phyloP scores from a whole-genome alignment of 2,113 vertebrate species.

The Indicator indicator region DNA sequence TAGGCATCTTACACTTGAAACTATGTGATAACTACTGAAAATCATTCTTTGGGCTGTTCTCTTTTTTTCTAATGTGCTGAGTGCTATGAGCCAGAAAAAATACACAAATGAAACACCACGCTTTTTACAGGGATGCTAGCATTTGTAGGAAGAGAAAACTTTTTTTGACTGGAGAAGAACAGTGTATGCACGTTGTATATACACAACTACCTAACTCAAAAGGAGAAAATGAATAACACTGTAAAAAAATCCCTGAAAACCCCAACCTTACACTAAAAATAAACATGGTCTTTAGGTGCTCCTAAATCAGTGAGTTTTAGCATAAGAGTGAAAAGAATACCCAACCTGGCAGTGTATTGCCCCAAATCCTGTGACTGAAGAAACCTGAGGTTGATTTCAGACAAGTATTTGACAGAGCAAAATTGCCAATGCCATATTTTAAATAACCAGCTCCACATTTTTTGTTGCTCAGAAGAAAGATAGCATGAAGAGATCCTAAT shows the following conservation, averaged over 20 bases:
- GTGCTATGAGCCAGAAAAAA: neutral
- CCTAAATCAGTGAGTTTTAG: neutral
- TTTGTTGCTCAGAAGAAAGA: neutral
- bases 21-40: fast-evolving
- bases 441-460: neutral
- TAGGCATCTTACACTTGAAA: neutral
- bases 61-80: neutral
- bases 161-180: neutral
- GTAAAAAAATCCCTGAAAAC: too few species aligned
- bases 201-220: neutral
- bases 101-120: neutral
- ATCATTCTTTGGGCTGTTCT: neutral
- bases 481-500: neutral
- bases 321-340: neutral
- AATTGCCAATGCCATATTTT: neutral
- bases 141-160: neutral
- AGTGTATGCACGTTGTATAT: neutral
- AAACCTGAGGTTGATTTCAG: neutral
- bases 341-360: neutral
- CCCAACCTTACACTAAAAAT: neutral
- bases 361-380: neutral
- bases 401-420: neutral
- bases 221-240: neutral
- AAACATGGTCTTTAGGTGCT: neutral
- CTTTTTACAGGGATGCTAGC: neutral